Conservation (phyloP, 2,888 invertebrate species). For the Xestia sexstrigata region DNA sequence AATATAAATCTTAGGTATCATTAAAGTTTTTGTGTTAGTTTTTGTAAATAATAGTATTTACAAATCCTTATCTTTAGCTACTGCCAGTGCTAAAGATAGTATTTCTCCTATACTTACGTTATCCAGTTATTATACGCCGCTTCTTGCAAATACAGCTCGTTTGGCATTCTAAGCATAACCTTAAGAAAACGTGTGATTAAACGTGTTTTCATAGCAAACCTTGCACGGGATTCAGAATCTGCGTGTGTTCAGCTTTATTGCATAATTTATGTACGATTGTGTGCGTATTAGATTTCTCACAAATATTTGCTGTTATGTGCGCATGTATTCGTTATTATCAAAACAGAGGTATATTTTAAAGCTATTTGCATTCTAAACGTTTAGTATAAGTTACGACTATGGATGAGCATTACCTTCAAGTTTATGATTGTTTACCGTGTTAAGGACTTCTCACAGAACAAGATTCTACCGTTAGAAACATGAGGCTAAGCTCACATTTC, state of each 20-base stretch:
- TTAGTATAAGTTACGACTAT: conserved; percentile 17
- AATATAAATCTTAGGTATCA: too few species aligned
- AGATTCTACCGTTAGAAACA: neutral
- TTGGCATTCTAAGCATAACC: conserved; percentile 2
- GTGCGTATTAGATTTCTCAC: conserved; percentile 15
- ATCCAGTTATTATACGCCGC: neutral
- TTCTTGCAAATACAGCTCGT: conserved; percentile 5
- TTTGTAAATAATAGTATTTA: too few species aligned
- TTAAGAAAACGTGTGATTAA: conserved; percentile 28
- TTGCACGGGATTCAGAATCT: conserved; percentile 16
- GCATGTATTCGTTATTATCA: conserved; percentile 27
- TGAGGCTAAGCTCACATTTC: neutral
- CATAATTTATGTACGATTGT: conserved; percentile 34
- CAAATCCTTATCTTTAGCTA: too few species aligned
- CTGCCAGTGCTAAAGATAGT: too few species aligned
- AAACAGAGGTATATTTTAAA: conserved; percentile 22
- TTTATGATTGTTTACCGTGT: conserved; percentile 5
- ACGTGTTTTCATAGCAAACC: conserved; percentile 33
- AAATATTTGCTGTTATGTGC: conserved; percentile 19
- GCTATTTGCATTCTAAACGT: conserved; percentile 11
- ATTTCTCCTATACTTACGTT: neutral
- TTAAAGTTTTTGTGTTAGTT: too few species aligned
- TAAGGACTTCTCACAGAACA: neutral
- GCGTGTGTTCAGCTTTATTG: conserved; percentile 23
- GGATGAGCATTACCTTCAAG: neutral